Conservation (phyloP, 2,113 vertebrate genomes). For the Peromyscus polionotus region DNA sequence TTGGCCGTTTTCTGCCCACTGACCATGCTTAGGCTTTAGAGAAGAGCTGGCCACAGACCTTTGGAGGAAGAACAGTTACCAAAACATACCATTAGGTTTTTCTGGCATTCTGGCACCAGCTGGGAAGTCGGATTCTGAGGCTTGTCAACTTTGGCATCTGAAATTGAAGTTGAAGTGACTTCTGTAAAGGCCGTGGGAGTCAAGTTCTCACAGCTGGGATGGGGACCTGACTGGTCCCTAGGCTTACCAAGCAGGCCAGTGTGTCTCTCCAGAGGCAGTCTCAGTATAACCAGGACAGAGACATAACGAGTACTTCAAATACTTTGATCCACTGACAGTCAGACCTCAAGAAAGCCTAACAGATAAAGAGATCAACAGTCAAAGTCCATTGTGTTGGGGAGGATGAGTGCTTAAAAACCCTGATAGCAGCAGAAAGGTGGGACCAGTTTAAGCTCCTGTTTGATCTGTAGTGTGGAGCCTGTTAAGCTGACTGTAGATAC, state of each 20-base stretch:
- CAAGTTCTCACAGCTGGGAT: not conserved
- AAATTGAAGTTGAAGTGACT: not conserved
- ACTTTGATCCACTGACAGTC: constrained; percentile 6
- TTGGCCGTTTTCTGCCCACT: not conserved
- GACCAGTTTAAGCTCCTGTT: not conserved
- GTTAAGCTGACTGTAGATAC: not conserved
- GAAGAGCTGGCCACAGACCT: not conserved
- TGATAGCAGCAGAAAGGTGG: not conserved
- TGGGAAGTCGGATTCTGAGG: constrained; percentile 49
- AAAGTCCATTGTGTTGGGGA: not conserved
- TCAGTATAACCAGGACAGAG: not conserved
- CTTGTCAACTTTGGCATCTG: not conserved
- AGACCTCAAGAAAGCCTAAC: not conserved
- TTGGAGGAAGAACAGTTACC: not conserved
- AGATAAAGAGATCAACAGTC: not conserved
- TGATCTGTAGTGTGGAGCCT: not conserved
- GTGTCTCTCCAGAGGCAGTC: not conserved
- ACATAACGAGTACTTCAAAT: not conserved
- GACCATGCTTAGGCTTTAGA: not conserved
- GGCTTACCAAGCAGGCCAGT: not conserved
- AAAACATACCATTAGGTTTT: not conserved
- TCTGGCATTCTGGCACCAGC: not conserved
- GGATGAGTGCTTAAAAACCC: not conserved
- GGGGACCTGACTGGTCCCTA: not conserved
- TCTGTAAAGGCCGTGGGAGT: not conserved